Evolutionary conservation across 2,113 vertebrate species (phyloP), one percentile per base, ranked within the genome.

Genomic region (Chelonoidis abingdonii): DNA sequence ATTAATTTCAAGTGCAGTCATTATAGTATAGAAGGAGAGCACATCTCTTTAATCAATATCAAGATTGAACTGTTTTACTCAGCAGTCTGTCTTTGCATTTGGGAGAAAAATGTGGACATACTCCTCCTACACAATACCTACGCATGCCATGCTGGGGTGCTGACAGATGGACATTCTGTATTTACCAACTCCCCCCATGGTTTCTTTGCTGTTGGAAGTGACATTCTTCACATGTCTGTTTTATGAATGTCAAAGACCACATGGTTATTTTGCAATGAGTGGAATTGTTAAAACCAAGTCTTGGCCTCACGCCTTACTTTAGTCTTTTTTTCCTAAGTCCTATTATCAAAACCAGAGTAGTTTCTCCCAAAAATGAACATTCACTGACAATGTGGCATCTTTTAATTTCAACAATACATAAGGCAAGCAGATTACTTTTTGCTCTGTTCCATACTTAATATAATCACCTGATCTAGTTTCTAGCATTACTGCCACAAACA

Each of bases 371-470:
- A 97, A 98, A 94, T 96, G 96, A 97, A 95, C 92, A 65, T 97
- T 97, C 87, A 83, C 85, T 97, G 92, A 97, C 97, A 97, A 87
- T 93, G 81, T 90, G 89, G 97, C 95, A 96, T 65, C 78, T 93
- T 97, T 97, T 97, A 97, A 98, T 98, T 98, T 96, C 93, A 97
- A 89, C 97, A 98, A 98, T 97, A 93, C 98, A 98, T 98, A 98
- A 98, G 96, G 52, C 88, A 87, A 80, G 41, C 76, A 44, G 16
- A 76, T 96, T 97, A 96, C 86, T 93, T 98, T 97, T 94, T 91
- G 16, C 92, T 97, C 87, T 89, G 80, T 88, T 96, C 86, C 88
- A 53, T 94, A 95, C 86, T 96, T 95, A 95, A 95, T 89, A 89
- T 97, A 95, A 97, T 97, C 97, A 98, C 97, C 97, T 98, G 96